A percentile compares a stretch with the other conserved stretches of the same genome.
These are phyloP conservation scores for Ariopsis seemanni DNA, from an alignment of 2,113 vertebrate species.

Conservation along the genomic window DNA sequence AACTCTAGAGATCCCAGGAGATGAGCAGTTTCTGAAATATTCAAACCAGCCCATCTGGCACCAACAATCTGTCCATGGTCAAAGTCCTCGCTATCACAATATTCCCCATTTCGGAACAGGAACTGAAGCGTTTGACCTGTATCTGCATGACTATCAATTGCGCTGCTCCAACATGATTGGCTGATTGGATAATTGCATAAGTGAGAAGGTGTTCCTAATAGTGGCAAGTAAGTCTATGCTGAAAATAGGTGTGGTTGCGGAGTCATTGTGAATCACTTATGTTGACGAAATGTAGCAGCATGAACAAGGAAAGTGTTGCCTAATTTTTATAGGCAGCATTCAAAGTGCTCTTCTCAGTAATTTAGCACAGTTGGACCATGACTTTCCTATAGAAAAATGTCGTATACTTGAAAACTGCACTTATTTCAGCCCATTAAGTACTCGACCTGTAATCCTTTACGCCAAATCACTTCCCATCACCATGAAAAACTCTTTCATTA, in stretches of 20 bases:
- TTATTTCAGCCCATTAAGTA: slow-evolving; percentile 14
- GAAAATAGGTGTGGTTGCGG: background rate
- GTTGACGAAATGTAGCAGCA: background rate
- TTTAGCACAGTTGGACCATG: background rate
- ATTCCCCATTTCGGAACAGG: background rate
- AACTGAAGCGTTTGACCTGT: background rate
- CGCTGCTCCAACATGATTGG: background rate
- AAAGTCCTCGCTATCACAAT: background rate
- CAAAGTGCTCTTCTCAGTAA: background rate
- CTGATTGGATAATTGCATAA: background rate
- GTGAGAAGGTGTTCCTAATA: background rate
- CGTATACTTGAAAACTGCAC: slow-evolving; percentile 15
- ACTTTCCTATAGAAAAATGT: background rate
- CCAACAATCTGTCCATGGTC: background rate
- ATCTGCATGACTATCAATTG: background rate
- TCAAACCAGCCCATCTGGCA: background rate
- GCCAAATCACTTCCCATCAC: slow-evolving; percentile 36
- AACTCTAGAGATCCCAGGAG: background rate
- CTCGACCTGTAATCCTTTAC: slow-evolving; percentile 26
- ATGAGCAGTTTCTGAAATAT: background rate
- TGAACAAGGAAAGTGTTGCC: background rate
- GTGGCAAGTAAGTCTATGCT: background rate
- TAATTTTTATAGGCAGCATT: background rate
- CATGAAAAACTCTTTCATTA: slow-evolving; percentile 40
- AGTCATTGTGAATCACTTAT: background rate